Percentiles rank a stretch among this genome's conserved stretches.
phyloP scores from a whole-genome alignment of 2,888 invertebrate genomes.

The Timandra comae region DNA sequence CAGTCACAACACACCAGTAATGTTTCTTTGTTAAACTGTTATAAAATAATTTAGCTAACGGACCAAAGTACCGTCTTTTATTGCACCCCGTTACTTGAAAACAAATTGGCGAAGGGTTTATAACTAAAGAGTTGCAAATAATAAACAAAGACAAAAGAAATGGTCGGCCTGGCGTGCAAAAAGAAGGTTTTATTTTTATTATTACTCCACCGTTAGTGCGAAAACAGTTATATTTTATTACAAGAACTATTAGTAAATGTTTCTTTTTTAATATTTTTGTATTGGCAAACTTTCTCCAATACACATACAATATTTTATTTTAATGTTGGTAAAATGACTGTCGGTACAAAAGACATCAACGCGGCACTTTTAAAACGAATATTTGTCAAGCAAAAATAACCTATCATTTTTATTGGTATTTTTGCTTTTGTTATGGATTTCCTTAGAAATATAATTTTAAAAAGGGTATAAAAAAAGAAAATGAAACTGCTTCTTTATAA shows the following conservation, averaged over 20 bases:
- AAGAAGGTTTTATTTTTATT: too few species aligned
- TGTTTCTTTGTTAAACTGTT: too few species aligned
- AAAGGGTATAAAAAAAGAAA: background rate
- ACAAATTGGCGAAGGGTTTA: constrained; percentile 42
- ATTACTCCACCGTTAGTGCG: too few species aligned
- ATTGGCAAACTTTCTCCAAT: constrained; percentile 20
- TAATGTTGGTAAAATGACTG: too few species aligned
- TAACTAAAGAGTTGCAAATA: constrained; percentile 52
- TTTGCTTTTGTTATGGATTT: too few species aligned
- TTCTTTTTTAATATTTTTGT: constrained; percentile 9
- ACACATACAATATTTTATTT: background rate
- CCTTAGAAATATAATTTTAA: too few species aligned
- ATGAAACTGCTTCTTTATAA: too few species aligned
- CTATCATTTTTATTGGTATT: too few species aligned
- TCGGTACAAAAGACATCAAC: constrained; percentile 1
- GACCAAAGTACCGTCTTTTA: constrained; percentile 41
- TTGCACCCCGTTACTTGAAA: constrained; percentile 32
- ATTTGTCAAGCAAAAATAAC: too few species aligned
- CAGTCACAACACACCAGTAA: too few species aligned
- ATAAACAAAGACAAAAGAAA: constrained; percentile 36
- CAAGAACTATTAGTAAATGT: constrained; percentile 27
- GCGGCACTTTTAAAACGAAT: background rate
- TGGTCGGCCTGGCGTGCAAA: too few species aligned
- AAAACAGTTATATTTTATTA: constrained; percentile 53
- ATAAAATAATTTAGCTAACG: constrained; percentile 23